These are phyloP conservation scores for Hippopotamyrus pictus DNA, from an alignment of 2,797 vertebrate species.

Conservation along the genomic window DNA sequence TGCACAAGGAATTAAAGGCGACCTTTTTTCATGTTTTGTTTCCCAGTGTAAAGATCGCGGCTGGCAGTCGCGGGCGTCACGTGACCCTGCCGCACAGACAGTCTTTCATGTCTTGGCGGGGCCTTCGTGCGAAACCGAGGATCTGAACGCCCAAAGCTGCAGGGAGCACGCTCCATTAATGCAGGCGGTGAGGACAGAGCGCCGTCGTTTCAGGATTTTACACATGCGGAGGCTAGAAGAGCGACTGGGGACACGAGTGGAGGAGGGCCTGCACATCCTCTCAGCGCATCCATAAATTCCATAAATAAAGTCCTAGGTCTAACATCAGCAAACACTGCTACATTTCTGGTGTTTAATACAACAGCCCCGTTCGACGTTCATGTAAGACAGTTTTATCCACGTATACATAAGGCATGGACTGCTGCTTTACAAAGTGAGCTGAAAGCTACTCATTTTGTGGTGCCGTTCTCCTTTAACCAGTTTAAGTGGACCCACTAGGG, in stretches of 20 bases:
- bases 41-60: background rate
- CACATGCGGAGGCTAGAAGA: background rate
- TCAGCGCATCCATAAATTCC: background rate
- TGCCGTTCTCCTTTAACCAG: constrained; percentile 15
- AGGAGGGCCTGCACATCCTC: background rate
- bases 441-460: background rate
- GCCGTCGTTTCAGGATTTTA: background rate
- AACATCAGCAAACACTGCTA: background rate
- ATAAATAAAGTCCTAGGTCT: background rate
- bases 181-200: background rate
- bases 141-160: background rate
- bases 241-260: background rate
- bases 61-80: background rate
- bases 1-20: background rate
- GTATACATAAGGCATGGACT: background rate
- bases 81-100: background rate
- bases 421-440: background rate
- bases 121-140: background rate
- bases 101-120: background rate
- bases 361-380: background rate
- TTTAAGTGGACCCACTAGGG: constrained; percentile 33
- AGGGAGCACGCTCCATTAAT: background rate
- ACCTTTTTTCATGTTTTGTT: background rate
- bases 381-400: background rate
- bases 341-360: background rate